Percentiles rank a stretch among this genome's conserved stretches.
Evolutionary conservation across 2,113 vertebrate genomes (phyloP).

Genomic region (Gymnarchus niloticus): DNA sequence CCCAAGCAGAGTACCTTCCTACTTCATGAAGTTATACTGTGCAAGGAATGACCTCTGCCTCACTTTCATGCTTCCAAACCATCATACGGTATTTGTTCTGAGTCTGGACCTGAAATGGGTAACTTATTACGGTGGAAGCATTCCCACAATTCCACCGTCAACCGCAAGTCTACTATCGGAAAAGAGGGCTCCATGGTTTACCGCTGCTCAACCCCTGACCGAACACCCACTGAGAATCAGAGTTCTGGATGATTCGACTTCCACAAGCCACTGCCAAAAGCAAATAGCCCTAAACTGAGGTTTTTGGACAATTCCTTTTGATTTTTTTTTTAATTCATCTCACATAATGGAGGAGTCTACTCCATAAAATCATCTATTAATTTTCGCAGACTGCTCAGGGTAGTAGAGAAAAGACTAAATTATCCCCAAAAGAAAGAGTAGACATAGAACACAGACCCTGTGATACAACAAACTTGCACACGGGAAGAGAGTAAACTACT

Average conservation of each 20-base stretch:
- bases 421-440: neutral
- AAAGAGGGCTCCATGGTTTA: constrained; percentile 32
- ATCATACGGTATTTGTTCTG: constrained; percentile 18
- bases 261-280: constrained; percentile 3
- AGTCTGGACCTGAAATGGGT: neutral
- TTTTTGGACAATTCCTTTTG: neutral
- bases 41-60: neutral
- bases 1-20: neutral
- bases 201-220: constrained; percentile 29
- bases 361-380: neutral
- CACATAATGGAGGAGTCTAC: neutral
- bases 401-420: constrained; percentile 6
- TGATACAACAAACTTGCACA: neutral
- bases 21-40: neutral
- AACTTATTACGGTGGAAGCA: neutral
- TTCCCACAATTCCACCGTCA: neutral
- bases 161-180: constrained; percentile 31
- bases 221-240: neutral
- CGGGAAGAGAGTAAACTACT: neutral
- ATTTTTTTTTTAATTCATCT: neutral
- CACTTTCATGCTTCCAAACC: constrained; percentile 38
- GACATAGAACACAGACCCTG: neutral
- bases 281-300: neutral
- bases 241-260: constrained; percentile 12
- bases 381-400: neutral